Percentiles rank a stretch among this genome's conserved stretches.
Evolutionary conservation across 1,140 invertebrate species (phyloP).

Genomic region (Brachionus calyciflorus): DNA sequence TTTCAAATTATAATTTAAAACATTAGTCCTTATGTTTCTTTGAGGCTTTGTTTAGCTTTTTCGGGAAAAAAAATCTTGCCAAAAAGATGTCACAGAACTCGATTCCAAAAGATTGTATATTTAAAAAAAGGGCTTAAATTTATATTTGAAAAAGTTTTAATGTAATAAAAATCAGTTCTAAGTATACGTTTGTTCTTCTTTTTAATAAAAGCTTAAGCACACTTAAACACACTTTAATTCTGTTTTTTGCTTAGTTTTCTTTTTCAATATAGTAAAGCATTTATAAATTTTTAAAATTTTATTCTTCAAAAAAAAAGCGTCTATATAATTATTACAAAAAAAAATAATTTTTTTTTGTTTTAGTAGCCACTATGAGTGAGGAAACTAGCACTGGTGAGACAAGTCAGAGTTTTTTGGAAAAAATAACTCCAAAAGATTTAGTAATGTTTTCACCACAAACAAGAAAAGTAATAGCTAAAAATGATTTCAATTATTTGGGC

Average conservation of each 20-base stretch:
- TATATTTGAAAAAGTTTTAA: too few species aligned
- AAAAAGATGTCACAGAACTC: not conserved
- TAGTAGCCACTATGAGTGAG: not conserved
- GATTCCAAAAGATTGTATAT: too few species aligned
- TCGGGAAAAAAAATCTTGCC: not conserved
- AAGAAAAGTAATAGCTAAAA: conserved; percentile 43
- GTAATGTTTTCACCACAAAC: conserved; percentile 33
- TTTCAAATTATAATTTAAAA: not conserved
- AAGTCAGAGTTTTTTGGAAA: conserved; percentile 34
- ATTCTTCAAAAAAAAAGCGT: not conserved
- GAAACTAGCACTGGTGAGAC: conserved; percentile 30
- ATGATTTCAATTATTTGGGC: conserved; percentile 34
- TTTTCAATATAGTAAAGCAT: too few species aligned
- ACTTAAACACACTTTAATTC: too few species aligned
- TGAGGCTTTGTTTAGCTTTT: too few species aligned
- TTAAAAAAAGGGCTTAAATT: too few species aligned
- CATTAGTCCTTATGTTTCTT: too few species aligned
- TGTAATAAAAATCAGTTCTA: too few species aligned
- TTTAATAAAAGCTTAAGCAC: too few species aligned
- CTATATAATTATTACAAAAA: not conserved
- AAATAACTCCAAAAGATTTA: conserved; percentile 44
- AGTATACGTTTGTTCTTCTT: too few species aligned
- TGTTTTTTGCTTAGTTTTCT: too few species aligned
- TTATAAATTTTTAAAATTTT: not conserved
- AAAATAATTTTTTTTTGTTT: conserved; percentile 11